These are phyloP conservation scores for Ara ararauna DNA, from an alignment of 2,797 vertebrate genomes.

Conservation along the genomic window DNA sequence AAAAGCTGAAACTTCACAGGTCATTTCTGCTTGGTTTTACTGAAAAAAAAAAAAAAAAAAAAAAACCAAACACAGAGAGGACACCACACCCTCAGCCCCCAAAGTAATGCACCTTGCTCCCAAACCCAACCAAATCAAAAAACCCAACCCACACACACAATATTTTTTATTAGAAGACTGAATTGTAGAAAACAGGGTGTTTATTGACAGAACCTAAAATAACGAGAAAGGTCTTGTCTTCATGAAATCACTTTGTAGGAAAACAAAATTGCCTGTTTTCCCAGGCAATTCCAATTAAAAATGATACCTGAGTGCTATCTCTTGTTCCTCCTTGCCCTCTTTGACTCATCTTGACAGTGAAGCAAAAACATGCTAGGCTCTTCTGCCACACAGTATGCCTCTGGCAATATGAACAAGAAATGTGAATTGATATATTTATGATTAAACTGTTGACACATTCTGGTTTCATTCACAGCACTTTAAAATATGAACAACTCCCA, in stretches of 20 bases:
- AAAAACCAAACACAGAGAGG: neutral
- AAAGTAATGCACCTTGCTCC: neutral
- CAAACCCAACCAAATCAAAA: neutral
- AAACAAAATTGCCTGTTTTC: neutral
- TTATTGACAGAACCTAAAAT: neutral
- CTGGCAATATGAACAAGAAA: neutral
- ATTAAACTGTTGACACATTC: neutral
- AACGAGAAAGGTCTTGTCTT: neutral
- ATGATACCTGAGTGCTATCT: neutral
- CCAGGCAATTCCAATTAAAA: neutral
- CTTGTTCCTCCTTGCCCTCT: neutral
- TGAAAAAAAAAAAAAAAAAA: neutral
- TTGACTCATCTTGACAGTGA: neutral
- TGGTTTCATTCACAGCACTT: neutral
- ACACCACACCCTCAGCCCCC: too few relatives aligned
- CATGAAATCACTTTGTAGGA: neutral
- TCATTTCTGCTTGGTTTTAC: neutral
- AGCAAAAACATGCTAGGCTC: neutral
- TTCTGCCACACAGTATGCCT: neutral
- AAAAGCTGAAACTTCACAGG: neutral
- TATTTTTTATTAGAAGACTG: neutral
- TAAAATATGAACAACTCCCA: neutral
- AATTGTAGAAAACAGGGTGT: neutral
- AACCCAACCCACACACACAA: fast-evolving
- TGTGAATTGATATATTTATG: neutral